Evolutionary conservation across 2,797 vertebrate genomes (phyloP).

Genomic region (Chelidonichthys spinosus): DNA sequence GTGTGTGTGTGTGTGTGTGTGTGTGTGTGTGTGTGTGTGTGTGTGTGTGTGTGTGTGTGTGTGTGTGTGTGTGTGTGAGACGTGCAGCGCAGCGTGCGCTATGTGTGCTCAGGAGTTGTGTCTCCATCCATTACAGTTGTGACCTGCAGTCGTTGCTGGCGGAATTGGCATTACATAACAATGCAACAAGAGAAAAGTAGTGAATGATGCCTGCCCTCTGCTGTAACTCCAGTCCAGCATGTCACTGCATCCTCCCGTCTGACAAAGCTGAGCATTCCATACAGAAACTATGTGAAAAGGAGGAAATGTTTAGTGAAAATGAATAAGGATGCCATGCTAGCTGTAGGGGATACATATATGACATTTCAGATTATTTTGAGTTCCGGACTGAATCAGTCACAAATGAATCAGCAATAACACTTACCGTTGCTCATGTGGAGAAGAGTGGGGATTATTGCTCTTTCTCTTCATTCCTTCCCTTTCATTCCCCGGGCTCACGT

Average conservation of each 20-base stretch:
- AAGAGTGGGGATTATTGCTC: conserved; percentile 72
- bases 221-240: conserved; percentile 38
- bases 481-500: conserved; percentile 90
- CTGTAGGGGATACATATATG: conserved; percentile 22
- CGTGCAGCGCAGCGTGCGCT: too few species aligned
- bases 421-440: conserved; percentile 71
- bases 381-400: conserved; percentile 78
- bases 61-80: conserved; percentile 13
- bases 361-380: conserved; percentile 56
- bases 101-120: conserved; percentile 30
- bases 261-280: conserved; percentile 78
- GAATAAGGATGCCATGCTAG: conserved; percentile 6
- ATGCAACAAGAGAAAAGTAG: conserved; percentile 26
- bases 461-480: conserved; percentile 80
- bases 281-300: conserved; percentile 40
- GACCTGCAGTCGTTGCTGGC: conserved; percentile 41
- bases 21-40: conserved; percentile 13
- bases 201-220: conserved; percentile 28
- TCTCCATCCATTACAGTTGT: conserved; percentile 49
- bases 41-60: conserved; percentile 26
- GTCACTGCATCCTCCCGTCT: conserved; percentile 63
- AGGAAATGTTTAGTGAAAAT: conserved; percentile 53
- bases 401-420: conserved; percentile 94
- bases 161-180: conserved; percentile 27
- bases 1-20: conserved; percentile 30